Evolutionary conservation across 2,797 vertebrate genomes (phyloP).

Genomic region (Cirrhinus molitorella): DNA sequence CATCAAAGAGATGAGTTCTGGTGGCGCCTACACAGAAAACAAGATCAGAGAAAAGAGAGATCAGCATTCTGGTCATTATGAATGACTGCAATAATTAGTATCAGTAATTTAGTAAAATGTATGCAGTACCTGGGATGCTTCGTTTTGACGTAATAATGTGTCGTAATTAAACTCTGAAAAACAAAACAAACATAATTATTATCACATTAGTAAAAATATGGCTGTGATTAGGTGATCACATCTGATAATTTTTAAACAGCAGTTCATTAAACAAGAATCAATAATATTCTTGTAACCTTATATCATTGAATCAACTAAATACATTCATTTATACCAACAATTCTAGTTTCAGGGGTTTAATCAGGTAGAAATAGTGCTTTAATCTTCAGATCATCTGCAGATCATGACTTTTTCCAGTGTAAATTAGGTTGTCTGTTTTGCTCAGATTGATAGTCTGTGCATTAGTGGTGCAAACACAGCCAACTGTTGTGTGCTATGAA

Average conservation of each 20-base stretch:
- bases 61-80: background rate
- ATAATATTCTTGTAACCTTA: too few species aligned
- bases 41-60: conserved; percentile 22
- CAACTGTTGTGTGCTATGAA: background rate
- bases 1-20: conserved; percentile 36
- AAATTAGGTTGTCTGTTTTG: too few species aligned
- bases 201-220: background rate
- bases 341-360: background rate
- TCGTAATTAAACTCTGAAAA: conserved; percentile 33
- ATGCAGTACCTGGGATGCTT: conserved; percentile 2
- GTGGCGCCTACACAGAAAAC: conserved; percentile 53
- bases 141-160: background rate
- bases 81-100: background rate
- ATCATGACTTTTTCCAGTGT: background rate
- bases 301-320: background rate
- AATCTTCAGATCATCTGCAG: background rate
- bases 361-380: background rate
- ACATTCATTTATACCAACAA: background rate
- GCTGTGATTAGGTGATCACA: too few species aligned
- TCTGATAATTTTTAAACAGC: too few species aligned
- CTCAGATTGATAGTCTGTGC: too few species aligned
- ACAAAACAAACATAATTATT: background rate
- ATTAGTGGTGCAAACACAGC: background rate
- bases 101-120: background rate
- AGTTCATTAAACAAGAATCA: too few species aligned